Evolutionary conservation across 2,113 vertebrate genomes (phyloP), one percentile per base, ranked within the genome.

Genomic region (Tychaedon coryphoeus): DNA sequence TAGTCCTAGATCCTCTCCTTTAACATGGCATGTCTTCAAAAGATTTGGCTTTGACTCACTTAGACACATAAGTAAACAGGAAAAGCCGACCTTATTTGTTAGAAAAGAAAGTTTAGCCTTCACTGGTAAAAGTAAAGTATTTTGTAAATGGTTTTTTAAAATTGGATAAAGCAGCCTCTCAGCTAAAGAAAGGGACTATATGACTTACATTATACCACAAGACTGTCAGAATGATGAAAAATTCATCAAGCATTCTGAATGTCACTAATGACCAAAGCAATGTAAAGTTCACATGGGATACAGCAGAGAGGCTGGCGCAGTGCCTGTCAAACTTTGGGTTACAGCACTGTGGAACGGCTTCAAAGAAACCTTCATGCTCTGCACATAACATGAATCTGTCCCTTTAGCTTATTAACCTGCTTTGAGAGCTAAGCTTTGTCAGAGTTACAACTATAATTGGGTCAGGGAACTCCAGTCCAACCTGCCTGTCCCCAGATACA

Each of bases 61-160:
- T 97, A 95, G 91, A 90, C 43, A 85, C 53, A 22, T 74, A 97
- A 97, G 89, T 95, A 96, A 97, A 96, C 60, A 92, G 60, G 66
- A 65, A 95, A 97, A 91, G 34, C 7, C 14, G 17, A 95, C 92
- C 24, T 87, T 88, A 94, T 53, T 92, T 95, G 62, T 85, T 93
- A 74, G 62, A 72, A 84, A 78, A 90, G 38, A 61, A 95, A 96
- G 72, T 53, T 84, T 71, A 92, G 80, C 43, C 25, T 74, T 22
- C n/a, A 22, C 12, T 40, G 31, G 34, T 51, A 75, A 92, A 92
- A 73, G 42, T 69, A 50, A 75, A 91, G 36, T 51, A 73, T 51
- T 92, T 90, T 72, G 76, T 72, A 93, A 81, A 88, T 82, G 67
- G 9, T 48, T 71, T 96, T 86, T 93, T 77, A 81, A 81, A 92